Percentiles rank a stretch among this genome's conserved stretches.
Conservation (phyloP, 2,797 vertebrate species). For the Fringilla coelebs region DNA sequence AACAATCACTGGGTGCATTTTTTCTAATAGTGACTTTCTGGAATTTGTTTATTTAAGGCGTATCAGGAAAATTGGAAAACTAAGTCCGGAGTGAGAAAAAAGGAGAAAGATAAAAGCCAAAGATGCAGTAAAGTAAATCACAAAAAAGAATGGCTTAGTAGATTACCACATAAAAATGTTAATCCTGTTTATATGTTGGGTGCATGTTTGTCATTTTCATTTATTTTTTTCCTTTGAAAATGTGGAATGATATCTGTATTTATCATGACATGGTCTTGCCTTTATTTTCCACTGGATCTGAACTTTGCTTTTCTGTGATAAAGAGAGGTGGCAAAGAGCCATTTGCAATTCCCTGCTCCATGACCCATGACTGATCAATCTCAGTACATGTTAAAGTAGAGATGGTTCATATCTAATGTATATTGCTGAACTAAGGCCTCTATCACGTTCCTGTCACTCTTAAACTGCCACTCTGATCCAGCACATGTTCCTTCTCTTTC, state of each 20-base stretch:
- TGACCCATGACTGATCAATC: not conserved
- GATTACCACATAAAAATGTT: not conserved
- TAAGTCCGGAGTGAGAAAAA: not conserved
- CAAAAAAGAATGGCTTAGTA: not conserved
- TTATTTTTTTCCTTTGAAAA: not conserved
- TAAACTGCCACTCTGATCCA: not conserved
- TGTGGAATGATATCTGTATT: not conserved
- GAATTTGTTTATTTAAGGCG: not conserved
- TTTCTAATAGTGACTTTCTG: not conserved
- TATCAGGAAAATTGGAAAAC: not conserved
- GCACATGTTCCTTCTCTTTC: not conserved
- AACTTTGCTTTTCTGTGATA: not conserved
- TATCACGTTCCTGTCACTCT: not conserved
- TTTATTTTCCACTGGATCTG: not conserved
- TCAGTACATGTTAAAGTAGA: not conserved
- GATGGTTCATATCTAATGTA: not conserved
- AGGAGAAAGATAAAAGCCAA: not conserved
- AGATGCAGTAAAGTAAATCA: not conserved
- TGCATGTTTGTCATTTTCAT: not conserved
- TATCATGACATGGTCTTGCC: not conserved
- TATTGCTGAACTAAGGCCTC: not conserved
- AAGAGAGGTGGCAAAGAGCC: not conserved
- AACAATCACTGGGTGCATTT: not conserved
- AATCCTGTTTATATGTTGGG: not conserved
- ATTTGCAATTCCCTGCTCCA: not conserved